phyloP scores from a whole-genome alignment of 1,140 invertebrate species.

The Pteromalus puparum region DNA sequence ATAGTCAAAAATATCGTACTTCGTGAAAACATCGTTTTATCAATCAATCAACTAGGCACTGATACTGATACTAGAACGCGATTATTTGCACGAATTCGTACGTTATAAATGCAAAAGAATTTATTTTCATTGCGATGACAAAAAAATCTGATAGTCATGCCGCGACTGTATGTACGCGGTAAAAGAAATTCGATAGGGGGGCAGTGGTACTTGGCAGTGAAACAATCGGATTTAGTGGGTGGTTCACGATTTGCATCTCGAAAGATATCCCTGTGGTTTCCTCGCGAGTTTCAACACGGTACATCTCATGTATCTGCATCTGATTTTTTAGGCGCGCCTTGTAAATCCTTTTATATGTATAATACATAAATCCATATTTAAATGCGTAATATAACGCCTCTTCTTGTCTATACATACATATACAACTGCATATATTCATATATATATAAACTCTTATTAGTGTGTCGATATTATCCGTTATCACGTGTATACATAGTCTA shows the following conservation, averaged over 20 bases:
- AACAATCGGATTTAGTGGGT: conserved; percentile 48
- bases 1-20: conserved; percentile 33
- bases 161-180: neutral
- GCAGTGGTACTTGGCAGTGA: conserved; percentile 37
- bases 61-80: conserved; percentile 19
- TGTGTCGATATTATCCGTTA: conserved; percentile 47
- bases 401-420: conserved; percentile 54
- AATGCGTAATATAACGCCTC: conserved; percentile 64
- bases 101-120: neutral
- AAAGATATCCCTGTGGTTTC: conserved; percentile 51
- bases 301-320: conserved; percentile 42
- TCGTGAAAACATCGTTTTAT: conserved; percentile 28
- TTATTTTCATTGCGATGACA: neutral
- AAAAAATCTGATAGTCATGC: neutral
- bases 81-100: neutral
- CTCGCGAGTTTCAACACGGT: conserved; percentile 33
- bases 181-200: neutral
- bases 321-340: conserved; percentile 48
- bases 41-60: conserved; percentile 49
- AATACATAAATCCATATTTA: conserved; percentile 65
- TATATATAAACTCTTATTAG: conserved; percentile 43
- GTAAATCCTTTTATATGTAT: conserved; percentile 50
- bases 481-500: conserved; percentile 46
- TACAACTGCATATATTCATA: conserved; percentile 57
- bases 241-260: conserved; percentile 47